Evolutionary conservation across 2,113 vertebrate genomes (phyloP), one percentile per base, ranked within the genome.

Genomic region (Narcine bancroftii): DNA sequence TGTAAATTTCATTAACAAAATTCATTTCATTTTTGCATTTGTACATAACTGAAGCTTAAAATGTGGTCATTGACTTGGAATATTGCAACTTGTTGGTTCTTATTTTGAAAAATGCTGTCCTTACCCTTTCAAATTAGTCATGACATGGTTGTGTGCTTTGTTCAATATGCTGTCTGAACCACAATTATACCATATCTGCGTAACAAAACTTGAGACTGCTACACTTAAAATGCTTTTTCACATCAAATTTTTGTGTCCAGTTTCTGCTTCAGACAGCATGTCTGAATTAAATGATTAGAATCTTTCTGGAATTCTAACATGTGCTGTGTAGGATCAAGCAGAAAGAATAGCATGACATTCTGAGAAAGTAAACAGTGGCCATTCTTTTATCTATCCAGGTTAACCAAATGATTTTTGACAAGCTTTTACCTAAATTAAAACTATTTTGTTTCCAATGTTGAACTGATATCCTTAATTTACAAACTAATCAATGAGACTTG

Each of bases 21-120:
- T 79, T 24, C 29, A n/a, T 33, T 56, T n/a, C 3, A 17, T 56
- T n/a, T 33, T 2, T 21, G 42, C 60, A 89, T 24, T 66, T 89
- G 21, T 89, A 65, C 65, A 24, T 89, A 89, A 69, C 9, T 66
- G 63, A 69, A 89, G 36, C 56, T 39, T 89, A 69, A 89, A 89
- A 39, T 63, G 36, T 17, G 56, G 6, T 36, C 53, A 39, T 65
- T 89, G 56, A 5, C 0, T 19, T 10, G n/a, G 47, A 47, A 63
- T 89, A 63, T 9, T 63, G 6, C 6, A 36, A 89, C 17, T 3
- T 89, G 39, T 29, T 69, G 36, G 21, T 45, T 45, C 36, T 9
- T 15, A 36, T 39, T 39, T 91, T 91, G 63, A 91, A 69, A 65
- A 69, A 0, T 69, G 45, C 39, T 39, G 10, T 39, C 24, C 29